phyloP scores from a whole-genome alignment of 2,113 vertebrate species.

The Mesoclemmys tuberculata region DNA sequence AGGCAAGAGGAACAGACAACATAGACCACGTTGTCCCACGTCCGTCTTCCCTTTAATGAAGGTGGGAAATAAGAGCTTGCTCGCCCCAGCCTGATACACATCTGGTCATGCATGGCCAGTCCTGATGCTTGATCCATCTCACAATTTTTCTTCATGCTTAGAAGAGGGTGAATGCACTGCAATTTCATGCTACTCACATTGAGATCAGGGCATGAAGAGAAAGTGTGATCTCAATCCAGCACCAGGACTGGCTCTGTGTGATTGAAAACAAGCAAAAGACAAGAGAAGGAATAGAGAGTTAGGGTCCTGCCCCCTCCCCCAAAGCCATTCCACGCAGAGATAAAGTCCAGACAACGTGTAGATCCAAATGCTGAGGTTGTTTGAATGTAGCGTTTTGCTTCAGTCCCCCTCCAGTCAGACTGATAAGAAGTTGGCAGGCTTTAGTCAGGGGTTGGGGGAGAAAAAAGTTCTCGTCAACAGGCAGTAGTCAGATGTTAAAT shows the following conservation, averaged over 20 bases:
- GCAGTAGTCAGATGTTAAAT: not conserved
- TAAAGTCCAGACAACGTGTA: not conserved
- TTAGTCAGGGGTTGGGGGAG: not conserved
- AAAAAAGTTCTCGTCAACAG: not conserved
- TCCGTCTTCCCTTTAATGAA: not conserved
- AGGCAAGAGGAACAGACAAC: not conserved
- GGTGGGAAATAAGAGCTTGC: not conserved
- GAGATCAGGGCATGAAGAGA: not conserved
- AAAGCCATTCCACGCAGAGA: not conserved
- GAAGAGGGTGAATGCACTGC: not conserved
- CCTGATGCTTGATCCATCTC: not conserved
- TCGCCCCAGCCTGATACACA: not conserved
- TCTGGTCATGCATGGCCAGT: not conserved
- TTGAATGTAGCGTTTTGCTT: not conserved
- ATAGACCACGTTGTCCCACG: accelerated
- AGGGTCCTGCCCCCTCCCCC: accelerated
- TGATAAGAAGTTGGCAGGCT: not conserved
- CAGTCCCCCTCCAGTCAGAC: not conserved
- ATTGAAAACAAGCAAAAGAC: not conserved
- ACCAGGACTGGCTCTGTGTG: not conserved
- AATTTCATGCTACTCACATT: not conserved
- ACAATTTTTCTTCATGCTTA: not conserved
- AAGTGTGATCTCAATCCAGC: not conserved
- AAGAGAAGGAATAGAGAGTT: no score
- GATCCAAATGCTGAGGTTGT: not conserved